Base-by-base conservation (phyloP, 2,113 vertebrate genomes). In the Scytalopus superciliaris region DNA sequence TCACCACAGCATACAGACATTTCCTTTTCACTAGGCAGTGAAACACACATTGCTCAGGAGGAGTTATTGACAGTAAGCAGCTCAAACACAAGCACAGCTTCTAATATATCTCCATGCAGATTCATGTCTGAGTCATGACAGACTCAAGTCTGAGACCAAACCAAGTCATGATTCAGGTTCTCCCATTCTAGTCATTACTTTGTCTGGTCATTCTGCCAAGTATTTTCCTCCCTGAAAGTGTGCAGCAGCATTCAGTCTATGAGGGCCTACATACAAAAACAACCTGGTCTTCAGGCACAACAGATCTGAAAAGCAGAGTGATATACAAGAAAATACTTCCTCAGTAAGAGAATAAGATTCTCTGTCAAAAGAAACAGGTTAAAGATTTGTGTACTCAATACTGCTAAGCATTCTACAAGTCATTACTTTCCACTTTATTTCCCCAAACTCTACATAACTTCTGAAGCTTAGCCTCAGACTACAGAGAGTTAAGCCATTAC, bases 401-500 rank as follows among this genome's bases (percentile, higher is more conserved):
- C 27, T 19, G 8, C 24, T 55, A 12, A 37, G 6, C n/a, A 62
- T 57, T 64, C 55, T 86, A 68, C 25, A 92, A 59, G 56, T 78
- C 81, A 60, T 2, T 52, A 15, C 16, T 68, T 37, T 15, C 25
- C 19, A 40, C 18, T 55, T 89, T 25, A 86, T 39, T 84, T 70
- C 60, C 60, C 37, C 47, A 87, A 94, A 85, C 28, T 74, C 31
- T 21, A 63, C 4, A 23, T 19, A 63, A 68, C 52, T 70, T 80
- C 25, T 53, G 7, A 91, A 63, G 4, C 35, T 93, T 22, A 77
- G 85, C 79, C 37, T 81, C 94, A 87, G 96, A 87, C 73, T 53
- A 81, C 56, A 89, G 73, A 90, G 90, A 94, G 92, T 96, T 97
- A 96, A 97, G 77, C 40, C 60, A 90, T 93, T 78, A 96, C 96